Conservation (phyloP, 2,113 vertebrate species). For the Ploceus nigricollis region DNA sequence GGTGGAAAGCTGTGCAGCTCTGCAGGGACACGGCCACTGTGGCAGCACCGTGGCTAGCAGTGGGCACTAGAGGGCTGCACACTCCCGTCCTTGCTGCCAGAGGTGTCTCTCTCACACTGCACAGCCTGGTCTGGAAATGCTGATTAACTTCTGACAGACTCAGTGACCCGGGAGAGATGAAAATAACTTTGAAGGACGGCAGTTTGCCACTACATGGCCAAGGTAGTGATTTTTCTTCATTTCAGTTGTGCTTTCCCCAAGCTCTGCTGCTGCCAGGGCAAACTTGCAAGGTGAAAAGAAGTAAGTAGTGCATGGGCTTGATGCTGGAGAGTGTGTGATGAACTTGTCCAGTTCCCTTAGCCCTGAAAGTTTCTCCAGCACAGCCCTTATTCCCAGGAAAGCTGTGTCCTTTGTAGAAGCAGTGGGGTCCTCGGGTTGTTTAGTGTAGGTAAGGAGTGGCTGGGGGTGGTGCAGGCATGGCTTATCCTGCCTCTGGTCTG, state of each 20-base stretch:
- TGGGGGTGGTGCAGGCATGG: not conserved
- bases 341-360: not conserved
- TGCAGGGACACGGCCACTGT: accelerated
- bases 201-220: not conserved
- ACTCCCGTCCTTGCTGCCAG: not conserved
- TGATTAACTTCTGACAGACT: not conserved
- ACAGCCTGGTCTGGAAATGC: not conserved
- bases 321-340: not conserved
- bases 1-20: not conserved
- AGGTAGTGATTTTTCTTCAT: not conserved
- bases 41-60: not conserved
- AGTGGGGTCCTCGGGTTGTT: accelerated
- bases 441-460: no score
- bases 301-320: not conserved
- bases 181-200: not conserved
- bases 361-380: not conserved
- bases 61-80: slow-evolving; percentile 31
- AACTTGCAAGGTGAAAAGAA: not conserved
- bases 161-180: not conserved
- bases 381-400: not conserved
- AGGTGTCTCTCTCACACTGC: not conserved
- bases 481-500: not conserved
- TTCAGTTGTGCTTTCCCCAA: not conserved
- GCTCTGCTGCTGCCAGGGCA: not conserved
- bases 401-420: not conserved